Base-by-base conservation (phyloP, 1,140 invertebrate species). In the Drosophila simulans region DNA sequence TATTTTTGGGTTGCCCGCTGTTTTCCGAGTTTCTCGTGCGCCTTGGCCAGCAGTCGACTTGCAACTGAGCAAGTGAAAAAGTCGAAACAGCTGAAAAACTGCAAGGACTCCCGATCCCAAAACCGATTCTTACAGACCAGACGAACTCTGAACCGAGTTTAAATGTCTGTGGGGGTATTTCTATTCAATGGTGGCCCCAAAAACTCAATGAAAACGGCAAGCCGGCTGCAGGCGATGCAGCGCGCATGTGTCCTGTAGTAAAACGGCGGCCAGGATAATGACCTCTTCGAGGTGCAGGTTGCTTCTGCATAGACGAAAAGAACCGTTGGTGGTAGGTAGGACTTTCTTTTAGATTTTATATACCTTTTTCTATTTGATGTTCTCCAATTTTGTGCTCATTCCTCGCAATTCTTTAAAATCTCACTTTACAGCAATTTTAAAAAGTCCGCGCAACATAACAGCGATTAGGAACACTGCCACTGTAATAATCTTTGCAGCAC, bases 11-110 rank as follows among this genome's bases (percentile, higher is more conserved):
- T 64, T 52, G 48, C 22, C 20, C 37, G 37, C 15, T 53, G 48
- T 68, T 72, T 80, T 75, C 82, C 83, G 75, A 70, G 46, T 77
- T 58, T 80, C 80, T 39, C 69, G 71, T 91, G 75, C 60, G 85
- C 58, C 69, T 76, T 76, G 71, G 65, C 75, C 77, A 83, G 65
- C 85, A 74, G 85, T 86, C 79, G 76, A 83, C 57, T 74, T 84
- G 84, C 81, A 84, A 91, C 90, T 91, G 79, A 75, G 68, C 42
- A 34, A 66, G 27, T 37, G 66, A n/a, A 56, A 40, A 49, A 57
- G 35, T 39, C 20, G 37, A 45, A 70, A 70, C 53, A 70, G 68
- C 68, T 71, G 60, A 69, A 68, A 70, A 64, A 76, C 60, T 76
- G 78, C 77, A 83, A 83, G 80, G 76, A 83, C 76, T 83, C 64